phyloP scores from a whole-genome alignment of 35 echinoderm and acorn worm genomes.

The Lytechinus variegatus region DNA sequence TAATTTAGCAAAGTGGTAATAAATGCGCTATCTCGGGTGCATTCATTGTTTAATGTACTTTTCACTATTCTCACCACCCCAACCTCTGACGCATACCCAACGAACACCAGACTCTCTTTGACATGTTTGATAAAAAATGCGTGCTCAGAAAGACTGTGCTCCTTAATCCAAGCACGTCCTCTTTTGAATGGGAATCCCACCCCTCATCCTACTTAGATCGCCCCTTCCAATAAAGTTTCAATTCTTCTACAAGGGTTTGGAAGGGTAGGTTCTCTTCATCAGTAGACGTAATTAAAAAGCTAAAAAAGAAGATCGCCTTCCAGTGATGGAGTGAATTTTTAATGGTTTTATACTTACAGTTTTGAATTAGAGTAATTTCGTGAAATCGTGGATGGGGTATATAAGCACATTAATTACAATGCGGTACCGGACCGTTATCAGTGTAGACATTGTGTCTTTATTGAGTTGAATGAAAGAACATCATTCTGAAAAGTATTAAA shows the following conservation, averaged over 20 bases:
- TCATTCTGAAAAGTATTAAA: too few relatives aligned
- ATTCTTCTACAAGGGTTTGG: background rate
- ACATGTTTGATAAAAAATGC: background rate
- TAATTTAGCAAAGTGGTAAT: background rate
- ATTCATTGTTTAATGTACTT: background rate
- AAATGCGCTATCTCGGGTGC: background rate
- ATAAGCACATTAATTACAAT: background rate
- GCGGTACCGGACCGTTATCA: background rate
- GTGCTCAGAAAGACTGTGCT: background rate
- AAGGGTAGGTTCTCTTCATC: background rate
- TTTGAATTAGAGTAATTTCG: background rate
- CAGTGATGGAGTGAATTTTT: background rate
- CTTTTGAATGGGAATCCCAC: background rate
- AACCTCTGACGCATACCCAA: too few relatives aligned
- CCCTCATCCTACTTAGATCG: background rate
- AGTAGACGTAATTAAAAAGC: background rate
- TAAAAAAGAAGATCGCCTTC: background rate
- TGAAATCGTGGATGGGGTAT: background rate
- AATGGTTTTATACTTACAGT: background rate
- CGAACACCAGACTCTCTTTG: too few relatives aligned
- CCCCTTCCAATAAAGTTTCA: background rate
- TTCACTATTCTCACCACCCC: too few relatives aligned
- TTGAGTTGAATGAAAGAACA: too few relatives aligned
- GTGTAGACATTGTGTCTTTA: too few relatives aligned
- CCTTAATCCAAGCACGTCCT: background rate